Percentiles rank a stretch among this genome's conserved stretches.
Evolutionary conservation across 2,797 vertebrate genomes (phyloP).

Genomic region (Lindbergichthys nudifrons): DNA sequence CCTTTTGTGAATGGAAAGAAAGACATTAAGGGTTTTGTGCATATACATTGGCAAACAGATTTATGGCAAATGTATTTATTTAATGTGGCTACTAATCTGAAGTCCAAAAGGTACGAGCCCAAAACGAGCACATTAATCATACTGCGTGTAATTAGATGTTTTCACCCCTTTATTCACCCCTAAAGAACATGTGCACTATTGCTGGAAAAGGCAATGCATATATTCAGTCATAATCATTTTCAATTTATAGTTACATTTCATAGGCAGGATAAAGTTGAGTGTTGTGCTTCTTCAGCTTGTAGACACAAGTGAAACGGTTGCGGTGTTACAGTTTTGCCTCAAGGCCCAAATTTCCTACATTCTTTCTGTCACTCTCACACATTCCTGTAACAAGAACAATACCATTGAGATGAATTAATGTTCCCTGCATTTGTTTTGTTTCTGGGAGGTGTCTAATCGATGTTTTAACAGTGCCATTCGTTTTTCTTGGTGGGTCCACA

Average conservation of each 20-base stretch:
- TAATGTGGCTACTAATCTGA: neutral
- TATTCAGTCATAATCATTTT: neutral
- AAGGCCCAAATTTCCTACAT: slow-evolving; percentile 8
- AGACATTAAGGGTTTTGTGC: neutral
- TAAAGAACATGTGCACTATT: neutral
- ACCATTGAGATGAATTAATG: slow-evolving; percentile 4
- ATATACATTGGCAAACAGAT: neutral
- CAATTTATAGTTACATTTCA: no score
- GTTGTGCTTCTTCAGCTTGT: neutral
- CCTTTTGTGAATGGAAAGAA: neutral
- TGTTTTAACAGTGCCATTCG: slow-evolving; percentile 45
- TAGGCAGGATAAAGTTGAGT: neutral
- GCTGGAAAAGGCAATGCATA: neutral
- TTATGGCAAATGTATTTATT: neutral
- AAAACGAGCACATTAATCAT: neutral
- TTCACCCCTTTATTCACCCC: neutral
- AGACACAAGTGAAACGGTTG: slow-evolving; percentile 7
- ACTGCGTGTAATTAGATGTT: neutral
- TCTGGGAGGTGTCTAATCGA: slow-evolving; percentile 55
- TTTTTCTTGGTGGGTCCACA: slow-evolving; percentile 22
- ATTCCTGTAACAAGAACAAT: slow-evolving; percentile 28
- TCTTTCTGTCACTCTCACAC: slow-evolving; percentile 12
- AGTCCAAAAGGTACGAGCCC: neutral
- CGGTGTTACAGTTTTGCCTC: slow-evolving; percentile 18
- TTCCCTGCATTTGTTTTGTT: slow-evolving; percentile 28